A percentile compares a stretch with the other conserved stretches of the same genome.
Evolutionary conservation across 2,113 vertebrate species (phyloP).

Genomic region (Misgurnus anguillicaudatus): DNA sequence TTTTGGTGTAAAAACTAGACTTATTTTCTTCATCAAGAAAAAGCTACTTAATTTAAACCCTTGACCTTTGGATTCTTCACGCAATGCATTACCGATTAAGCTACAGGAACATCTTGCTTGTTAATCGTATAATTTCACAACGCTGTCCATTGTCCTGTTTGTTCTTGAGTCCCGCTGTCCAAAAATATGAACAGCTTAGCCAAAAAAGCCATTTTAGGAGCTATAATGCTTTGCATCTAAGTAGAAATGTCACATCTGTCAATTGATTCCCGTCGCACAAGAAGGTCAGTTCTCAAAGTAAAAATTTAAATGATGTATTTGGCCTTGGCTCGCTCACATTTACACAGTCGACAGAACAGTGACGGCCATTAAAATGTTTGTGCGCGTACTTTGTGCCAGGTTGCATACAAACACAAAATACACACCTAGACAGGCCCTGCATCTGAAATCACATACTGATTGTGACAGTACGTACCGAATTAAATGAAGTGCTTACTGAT

Average conservation of each 20-base stretch:
- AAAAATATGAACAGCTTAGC: not conserved
- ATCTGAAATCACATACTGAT: no score
- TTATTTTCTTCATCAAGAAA: no score
- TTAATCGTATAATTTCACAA: not conserved
- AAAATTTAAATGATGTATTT: constrained; percentile 42
- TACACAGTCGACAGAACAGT: constrained; percentile 29
- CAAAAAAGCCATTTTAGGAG: constrained; percentile 19
- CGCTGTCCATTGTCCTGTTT: not conserved
- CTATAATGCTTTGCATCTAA: not conserved
- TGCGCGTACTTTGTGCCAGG: not conserved
- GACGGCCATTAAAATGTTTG: not conserved
- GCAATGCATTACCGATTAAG: not conserved
- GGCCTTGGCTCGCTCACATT: constrained; percentile 52
- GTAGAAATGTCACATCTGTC: constrained; percentile 11
- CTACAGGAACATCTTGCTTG: not conserved
- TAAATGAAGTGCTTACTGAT: no score
- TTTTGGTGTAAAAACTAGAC: no score
- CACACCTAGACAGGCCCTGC: not conserved
- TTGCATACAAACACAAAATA: not conserved
- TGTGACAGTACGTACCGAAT: no score
- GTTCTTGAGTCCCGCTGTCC: not conserved
- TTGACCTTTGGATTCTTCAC: no score
- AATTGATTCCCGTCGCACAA: not conserved
- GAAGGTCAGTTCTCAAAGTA: constrained; percentile 23
- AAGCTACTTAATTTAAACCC: no score